Conservation (phyloP, 2,797 vertebrate genomes). For the Pagetopsis macropterus region DNA sequence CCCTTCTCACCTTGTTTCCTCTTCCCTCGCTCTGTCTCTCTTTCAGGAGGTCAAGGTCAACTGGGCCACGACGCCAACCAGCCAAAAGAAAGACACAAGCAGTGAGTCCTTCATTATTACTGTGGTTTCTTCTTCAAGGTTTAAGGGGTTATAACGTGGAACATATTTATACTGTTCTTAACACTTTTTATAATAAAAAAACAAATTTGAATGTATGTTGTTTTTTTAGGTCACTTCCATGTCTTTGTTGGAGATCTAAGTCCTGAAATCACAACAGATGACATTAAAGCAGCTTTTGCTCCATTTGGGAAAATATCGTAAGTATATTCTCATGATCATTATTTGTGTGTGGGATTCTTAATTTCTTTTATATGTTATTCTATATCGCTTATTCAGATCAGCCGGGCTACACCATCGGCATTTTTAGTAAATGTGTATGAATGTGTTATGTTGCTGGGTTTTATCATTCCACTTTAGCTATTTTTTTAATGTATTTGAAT, state of each 20-base stretch:
- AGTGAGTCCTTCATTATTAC: constrained; percentile 92
- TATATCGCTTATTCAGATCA: neutral
- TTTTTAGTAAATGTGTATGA: too few relatives aligned
- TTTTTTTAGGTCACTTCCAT: constrained; percentile 91
- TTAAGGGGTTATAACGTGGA: too few relatives aligned
- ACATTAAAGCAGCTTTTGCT: constrained; percentile 96
- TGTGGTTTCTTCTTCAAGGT: too few relatives aligned
- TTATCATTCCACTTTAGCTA: too few relatives aligned
- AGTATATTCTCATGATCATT: constrained; percentile 69
- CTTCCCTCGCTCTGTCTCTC: constrained; percentile 65
- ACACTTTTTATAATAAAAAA: too few relatives aligned
- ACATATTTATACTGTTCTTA: too few relatives aligned
- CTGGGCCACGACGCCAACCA: constrained; percentile 99
- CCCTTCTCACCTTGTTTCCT: constrained; percentile 42
- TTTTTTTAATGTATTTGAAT: too few relatives aligned
- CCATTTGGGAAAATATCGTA: constrained; percentile 99
- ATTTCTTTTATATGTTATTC: neutral
- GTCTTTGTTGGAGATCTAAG: constrained; percentile 99
- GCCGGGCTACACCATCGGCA: neutral
- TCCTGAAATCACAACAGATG: constrained; percentile 98
- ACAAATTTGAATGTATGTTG: neutral
- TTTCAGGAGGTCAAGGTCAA: constrained; percentile 98
- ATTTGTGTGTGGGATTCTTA: neutral
- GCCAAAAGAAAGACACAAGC: constrained; percentile 99
- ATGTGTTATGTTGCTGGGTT: too few relatives aligned